phyloP scores from a whole-genome alignment of 2,113 vertebrate species.

The Furnarius figulus region DNA sequence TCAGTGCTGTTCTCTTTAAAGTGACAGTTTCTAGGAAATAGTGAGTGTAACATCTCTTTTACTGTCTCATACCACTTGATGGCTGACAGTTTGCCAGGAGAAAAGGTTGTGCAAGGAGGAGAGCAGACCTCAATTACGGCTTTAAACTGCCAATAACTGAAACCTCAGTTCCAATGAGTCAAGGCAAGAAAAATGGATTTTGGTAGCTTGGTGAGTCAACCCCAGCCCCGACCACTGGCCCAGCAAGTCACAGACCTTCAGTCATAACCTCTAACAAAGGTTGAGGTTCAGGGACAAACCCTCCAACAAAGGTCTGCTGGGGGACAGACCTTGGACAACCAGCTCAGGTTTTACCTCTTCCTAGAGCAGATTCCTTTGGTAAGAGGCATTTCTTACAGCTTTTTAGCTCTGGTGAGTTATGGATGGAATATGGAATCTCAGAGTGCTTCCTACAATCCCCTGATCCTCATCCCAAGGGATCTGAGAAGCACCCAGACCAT shows the following conservation, averaged over 20 bases:
- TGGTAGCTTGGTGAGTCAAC: not conserved
- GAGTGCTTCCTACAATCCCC: no score
- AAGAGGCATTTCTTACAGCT: not conserved
- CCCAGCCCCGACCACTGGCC: not conserved
- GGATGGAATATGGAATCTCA: not conserved
- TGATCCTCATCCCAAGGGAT: not conserved
- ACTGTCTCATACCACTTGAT: not conserved
- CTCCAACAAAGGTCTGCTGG: not conserved
- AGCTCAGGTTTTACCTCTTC: not conserved
- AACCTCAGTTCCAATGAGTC: not conserved
- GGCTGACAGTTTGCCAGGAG: slow-evolving; percentile 13
- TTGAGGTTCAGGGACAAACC: no score
- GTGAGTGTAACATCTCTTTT: not conserved
- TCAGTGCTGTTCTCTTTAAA: slow-evolving; percentile 24
- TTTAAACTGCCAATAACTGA: slow-evolving; percentile 19
- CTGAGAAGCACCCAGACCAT: not conserved
- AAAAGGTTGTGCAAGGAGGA: slow-evolving; percentile 13
- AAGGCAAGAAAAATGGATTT: not conserved
- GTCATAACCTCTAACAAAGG: not conserved
- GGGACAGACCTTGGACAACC: not conserved
- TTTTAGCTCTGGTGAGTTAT: not conserved
- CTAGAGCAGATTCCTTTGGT: not conserved
- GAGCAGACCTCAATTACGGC: not conserved
- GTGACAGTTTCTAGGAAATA: slow-evolving; percentile 45
- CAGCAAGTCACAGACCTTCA: not conserved